A percentile compares a stretch with the other conserved stretches of the same genome.
Evolutionary conservation across 2,888 invertebrate species (phyloP).

Genomic region (Watsonalla binaria): DNA sequence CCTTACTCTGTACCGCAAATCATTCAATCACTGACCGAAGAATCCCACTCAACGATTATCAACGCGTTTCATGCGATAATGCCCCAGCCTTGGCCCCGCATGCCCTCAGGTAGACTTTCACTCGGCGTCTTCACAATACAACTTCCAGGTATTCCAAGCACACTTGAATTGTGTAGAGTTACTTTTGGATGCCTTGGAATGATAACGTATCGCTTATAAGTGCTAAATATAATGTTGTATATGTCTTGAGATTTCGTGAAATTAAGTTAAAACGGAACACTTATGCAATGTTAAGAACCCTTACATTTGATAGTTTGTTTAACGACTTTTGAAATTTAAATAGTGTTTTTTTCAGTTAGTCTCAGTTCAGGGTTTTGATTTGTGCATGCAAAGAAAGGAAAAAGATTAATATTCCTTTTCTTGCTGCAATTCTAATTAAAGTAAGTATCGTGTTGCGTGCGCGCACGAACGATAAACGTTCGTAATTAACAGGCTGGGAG

Average conservation of each 20-base stretch:
- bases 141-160: conserved; percentile 23
- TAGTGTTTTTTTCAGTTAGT: too few species aligned
- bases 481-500: conserved; percentile 28
- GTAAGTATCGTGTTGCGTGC: conserved; percentile 28
- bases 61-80: conserved; percentile 10
- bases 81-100: conserved; percentile 25
- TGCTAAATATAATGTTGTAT: too few species aligned
- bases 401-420: conserved; percentile 1
- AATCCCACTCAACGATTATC: conserved; percentile 6
- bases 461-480: conserved; percentile 21
- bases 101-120: conserved; percentile 49
- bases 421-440: conserved; percentile 24
- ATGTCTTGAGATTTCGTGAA: too few species aligned
- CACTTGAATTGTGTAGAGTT: conserved; percentile 11
- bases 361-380: conserved; percentile 6
- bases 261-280: too few species aligned
- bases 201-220: too few species aligned
- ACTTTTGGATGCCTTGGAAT: conserved; percentile 6
- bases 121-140: conserved; percentile 29
- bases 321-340: too few species aligned
- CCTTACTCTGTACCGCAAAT: too few species aligned
- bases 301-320: too few species aligned
- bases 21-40: too few species aligned
- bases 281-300: too few species aligned
- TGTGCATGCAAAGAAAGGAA: conserved; percentile 5